Conservation (phyloP, 2,888 invertebrate genomes). For the Muscina levida region DNA sequence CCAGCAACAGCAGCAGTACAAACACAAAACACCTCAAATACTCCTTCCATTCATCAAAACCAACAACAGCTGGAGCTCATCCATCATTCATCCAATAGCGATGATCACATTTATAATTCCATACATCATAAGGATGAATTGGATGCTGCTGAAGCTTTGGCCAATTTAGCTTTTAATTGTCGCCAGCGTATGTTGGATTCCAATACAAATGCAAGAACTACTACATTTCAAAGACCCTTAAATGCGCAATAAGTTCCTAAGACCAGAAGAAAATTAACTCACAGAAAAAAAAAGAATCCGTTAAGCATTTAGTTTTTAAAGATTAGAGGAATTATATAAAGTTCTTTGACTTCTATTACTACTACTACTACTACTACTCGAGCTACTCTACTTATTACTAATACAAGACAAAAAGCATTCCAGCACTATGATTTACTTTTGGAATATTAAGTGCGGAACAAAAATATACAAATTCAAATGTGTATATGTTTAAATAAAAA, state of each 20-base stretch:
- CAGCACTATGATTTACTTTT: conserved; percentile 70
- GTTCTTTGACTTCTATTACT: conserved; percentile 6
- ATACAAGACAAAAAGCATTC: conserved; percentile 72
- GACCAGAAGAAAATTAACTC: background rate
- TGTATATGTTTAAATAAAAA: no score
- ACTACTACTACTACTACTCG: conserved; percentile 1
- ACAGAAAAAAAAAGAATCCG: conserved; percentile 4
- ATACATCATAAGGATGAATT: conserved; percentile 86
- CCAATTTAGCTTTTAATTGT: conserved; percentile 83
- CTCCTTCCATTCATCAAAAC: conserved; percentile 30
- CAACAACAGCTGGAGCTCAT: conserved; percentile 22
- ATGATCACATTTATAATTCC: conserved; percentile 67
- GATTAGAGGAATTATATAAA: conserved; percentile 51
- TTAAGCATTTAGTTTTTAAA: conserved; percentile 64
- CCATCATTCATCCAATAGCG: no score
- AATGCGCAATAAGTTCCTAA: conserved; percentile 74
- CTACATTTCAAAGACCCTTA: conserved; percentile 49
- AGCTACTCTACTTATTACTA: background rate
- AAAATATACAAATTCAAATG: conserved; percentile 33
- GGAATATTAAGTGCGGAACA: conserved; percentile 68
- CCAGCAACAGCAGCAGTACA: conserved; percentile 54
- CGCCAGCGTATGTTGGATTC: conserved; percentile 76
- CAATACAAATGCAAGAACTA: conserved; percentile 49
- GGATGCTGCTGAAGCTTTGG: conserved; percentile 88
- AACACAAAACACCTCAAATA: conserved; percentile 46